Evolutionary conservation across 2,113 vertebrate genomes (phyloP).

Genomic region (Sigmodon hispidus): DNA sequence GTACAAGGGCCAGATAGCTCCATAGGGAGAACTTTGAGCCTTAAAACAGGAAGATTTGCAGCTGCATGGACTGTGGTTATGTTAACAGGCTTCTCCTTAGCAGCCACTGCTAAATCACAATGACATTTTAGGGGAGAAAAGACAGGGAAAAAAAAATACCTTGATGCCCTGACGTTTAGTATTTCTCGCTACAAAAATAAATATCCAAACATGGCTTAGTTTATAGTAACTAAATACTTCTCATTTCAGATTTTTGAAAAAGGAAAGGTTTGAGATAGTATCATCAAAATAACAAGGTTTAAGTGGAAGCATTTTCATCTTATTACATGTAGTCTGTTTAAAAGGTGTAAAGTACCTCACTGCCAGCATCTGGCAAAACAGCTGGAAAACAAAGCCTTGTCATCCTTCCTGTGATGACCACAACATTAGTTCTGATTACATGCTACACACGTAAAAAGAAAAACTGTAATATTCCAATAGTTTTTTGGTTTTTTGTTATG

Average conservation of each 20-base stretch:
- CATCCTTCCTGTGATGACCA: neutral
- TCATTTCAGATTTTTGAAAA: neutral
- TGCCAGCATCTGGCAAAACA: slow-evolving; percentile 54
- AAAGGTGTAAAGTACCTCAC: slow-evolving; percentile 59
- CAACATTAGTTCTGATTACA: neutral
- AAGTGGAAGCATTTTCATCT: slow-evolving; percentile 43
- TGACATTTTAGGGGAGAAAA: neutral
- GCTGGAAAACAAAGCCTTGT: slow-evolving; percentile 42
- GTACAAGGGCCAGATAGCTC: slow-evolving; percentile 66
- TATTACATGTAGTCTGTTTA: neutral
- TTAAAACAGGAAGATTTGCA: slow-evolving; percentile 69
- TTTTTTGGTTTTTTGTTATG: slow-evolving; percentile 55
- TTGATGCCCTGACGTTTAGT: neutral
- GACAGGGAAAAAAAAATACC: neutral
- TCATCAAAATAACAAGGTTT: slow-evolving; percentile 37
- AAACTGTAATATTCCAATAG: slow-evolving; percentile 14
- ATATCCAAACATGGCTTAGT: neutral
- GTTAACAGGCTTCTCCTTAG: slow-evolving; percentile 67
- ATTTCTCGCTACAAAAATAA: slow-evolving; percentile 25
- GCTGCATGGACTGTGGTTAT: slow-evolving; percentile 60
- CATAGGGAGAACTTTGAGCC: slow-evolving; percentile 42
- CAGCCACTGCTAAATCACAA: slow-evolving; percentile 74
- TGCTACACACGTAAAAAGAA: neutral
- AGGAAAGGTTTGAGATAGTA: slow-evolving; percentile 3
- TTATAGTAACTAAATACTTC: neutral